phyloP scores from a whole-genome alignment of 2,797 vertebrate genomes.

The Sardinella longiceps region DNA sequence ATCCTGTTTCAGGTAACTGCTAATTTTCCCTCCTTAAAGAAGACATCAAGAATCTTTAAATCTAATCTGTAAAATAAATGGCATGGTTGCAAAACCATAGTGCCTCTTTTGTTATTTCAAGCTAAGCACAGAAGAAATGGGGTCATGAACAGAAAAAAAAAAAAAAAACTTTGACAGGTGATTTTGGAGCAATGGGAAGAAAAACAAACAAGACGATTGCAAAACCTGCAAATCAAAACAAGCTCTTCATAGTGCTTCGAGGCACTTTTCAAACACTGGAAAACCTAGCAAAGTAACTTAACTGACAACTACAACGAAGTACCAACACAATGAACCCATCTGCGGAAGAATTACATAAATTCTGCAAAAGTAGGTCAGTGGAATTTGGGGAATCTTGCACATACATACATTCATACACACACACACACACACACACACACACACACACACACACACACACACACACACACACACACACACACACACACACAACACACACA shows the following conservation, averaged over 20 bases:
- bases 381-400: not conserved
- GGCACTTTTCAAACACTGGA: not conserved
- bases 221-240: not conserved
- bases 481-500: not conserved
- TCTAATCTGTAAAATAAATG: too few species aligned
- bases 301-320: not conserved
- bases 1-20: too few species aligned
- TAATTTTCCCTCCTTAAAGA: too few species aligned
- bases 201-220: not conserved
- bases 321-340: not conserved
- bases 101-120: too few species aligned
- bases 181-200: not conserved
- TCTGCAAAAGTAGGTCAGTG: conserved; percentile 6
- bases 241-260: not conserved
- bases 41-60: not conserved
- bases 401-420: too few species aligned
- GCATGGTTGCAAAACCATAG: too few species aligned
- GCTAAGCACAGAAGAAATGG: too few species aligned
- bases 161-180: not conserved
- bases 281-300: not conserved
- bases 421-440: not conserved
- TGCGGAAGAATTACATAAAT: not conserved
- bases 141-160: not conserved
- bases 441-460: conserved; percentile 3
- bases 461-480: not conserved